Base-by-base conservation (phyloP, 2,888 invertebrate genomes). In the Tenthredo amoena region DNA sequence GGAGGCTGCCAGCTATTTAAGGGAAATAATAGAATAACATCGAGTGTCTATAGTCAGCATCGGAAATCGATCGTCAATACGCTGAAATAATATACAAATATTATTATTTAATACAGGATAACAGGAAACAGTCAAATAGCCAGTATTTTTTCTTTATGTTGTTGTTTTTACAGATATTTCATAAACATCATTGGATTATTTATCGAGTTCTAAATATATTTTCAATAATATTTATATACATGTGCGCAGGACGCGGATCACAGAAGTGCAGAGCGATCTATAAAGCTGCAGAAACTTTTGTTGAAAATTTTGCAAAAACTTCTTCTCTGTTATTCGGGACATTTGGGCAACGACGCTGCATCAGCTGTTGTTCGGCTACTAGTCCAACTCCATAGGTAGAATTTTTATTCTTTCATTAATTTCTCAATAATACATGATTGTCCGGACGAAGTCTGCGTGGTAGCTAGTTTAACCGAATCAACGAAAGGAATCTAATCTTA, bases 221-320 rank as follows among this genome's bases (percentile, higher is more conserved):
- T n/a, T n/a, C 2, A 55, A 7, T 55, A 18, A 55, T 55, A 55
- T n/a, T 47, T 47, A 55, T 47, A 55, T 82, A 79, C 62, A 84
- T 81, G n/a, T 87, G 85, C 81, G 18, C 84, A 92, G 92, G 87
- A 88, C 15, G 85, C 86, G 10, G 86, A 87, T 0, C 82, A 86
- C n/a, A 87, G 87, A 47, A 86, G 87, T 7, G 89, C 89, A 58
- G 91, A 91, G 31, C 89, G 89, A 81, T 88, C 86, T 9, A 85
- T 91, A 55, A 88, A 89, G 76, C 90, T 90, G 77, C 85, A 89
- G 7, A 89, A 89, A 74, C 79, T 91, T 37, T 87, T 92, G 40
- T 85, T 93, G 34, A 91, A 90, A 87, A 90, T 92, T 85, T 88
- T 93, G 40, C 88, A 89, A 58, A 91, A 89, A 89, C 87, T 93